Evolutionary conservation across 2,113 vertebrate genomes (phyloP).

Genomic region (Bubo blakistoni): DNA sequence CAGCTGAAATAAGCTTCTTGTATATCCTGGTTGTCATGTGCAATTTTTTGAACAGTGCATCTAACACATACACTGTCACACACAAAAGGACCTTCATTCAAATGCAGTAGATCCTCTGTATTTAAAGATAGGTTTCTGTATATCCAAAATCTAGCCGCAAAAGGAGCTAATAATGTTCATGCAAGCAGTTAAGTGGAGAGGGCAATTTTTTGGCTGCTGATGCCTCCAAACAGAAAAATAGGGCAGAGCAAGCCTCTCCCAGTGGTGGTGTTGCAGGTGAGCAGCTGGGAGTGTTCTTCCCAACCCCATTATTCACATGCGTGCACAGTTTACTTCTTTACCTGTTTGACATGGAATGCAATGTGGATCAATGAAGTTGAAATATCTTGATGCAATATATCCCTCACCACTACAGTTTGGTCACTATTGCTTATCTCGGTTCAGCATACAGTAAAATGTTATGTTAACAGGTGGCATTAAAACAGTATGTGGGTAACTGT

Average conservation of each 20-base stretch:
- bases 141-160: neutral
- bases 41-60: neutral
- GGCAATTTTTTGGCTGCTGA: neutral
- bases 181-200: neutral
- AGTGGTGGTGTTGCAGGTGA: neutral
- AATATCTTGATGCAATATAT: no score
- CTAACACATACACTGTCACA: accelerated
- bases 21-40: neutral
- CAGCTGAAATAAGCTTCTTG: neutral
- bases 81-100: neutral
- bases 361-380: neutral
- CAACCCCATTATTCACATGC: accelerated
- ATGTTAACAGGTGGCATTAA: neutral
- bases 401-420: neutral
- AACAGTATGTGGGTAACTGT: neutral
- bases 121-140: neutral
- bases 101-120: neutral
- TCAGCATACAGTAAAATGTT: neutral
- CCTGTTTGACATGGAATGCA: no score
- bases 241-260: accelerated
- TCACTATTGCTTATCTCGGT: neutral
- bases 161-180: neutral
- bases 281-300: neutral
- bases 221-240: neutral
- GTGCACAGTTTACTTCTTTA: neutral